These are phyloP conservation scores for Semnornis frantzii DNA, from an alignment of 2,113 vertebrate genomes.

Conservation along the genomic window DNA sequence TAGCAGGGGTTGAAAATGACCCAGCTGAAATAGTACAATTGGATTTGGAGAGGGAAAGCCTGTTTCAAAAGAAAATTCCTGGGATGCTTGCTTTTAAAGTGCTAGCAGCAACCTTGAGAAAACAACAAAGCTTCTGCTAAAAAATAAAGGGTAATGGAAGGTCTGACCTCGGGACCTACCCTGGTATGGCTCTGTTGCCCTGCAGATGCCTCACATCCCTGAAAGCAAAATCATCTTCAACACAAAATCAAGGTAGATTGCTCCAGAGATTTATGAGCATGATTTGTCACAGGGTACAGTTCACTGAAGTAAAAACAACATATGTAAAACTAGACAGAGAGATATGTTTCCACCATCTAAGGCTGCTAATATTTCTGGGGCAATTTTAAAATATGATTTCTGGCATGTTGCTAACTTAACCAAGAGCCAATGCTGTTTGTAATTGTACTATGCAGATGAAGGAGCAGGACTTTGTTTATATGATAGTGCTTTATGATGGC, in stretches of 20 bases:
- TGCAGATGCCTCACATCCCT: neutral
- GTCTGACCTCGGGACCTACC: neutral
- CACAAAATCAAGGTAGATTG: neutral
- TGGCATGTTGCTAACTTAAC: neutral
- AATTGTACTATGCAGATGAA: neutral
- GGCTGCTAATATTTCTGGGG: neutral
- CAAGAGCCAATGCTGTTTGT: neutral
- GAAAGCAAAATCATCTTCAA: neutral
- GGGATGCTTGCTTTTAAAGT: conserved; percentile 67
- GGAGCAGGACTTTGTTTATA: neutral
- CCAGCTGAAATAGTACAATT: conserved; percentile 53
- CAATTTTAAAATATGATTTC: neutral
- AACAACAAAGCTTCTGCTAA: neutral
- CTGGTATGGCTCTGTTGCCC: neutral
- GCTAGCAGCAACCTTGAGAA: conserved; percentile 11
- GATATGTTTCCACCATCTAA: neutral
- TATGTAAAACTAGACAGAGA: neutral
- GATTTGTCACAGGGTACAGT: neutral
- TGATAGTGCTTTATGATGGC: neutral
- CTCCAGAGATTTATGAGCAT: neutral
- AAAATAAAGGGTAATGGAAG: neutral
- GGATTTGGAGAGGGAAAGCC: conserved; percentile 50
- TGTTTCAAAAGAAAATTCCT: conserved; percentile 70
- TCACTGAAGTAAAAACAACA: neutral
- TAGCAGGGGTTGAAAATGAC: conserved; percentile 1